Base-by-base conservation (phyloP, 2,797 vertebrate species). In the Pelobates cultripes region DNA sequence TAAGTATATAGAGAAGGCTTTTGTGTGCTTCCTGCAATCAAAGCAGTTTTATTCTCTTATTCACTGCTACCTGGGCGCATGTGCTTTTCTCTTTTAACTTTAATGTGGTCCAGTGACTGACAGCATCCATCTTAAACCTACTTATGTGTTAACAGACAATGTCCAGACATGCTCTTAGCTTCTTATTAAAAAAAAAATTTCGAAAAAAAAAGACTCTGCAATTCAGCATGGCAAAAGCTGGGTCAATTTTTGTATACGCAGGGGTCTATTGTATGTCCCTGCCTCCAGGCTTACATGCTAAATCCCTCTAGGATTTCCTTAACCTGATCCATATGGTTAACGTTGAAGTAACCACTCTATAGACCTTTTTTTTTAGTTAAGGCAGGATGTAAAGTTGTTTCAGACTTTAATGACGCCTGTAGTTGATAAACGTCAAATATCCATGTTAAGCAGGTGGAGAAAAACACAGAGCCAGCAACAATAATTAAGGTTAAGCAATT, bases 111-210 rank as follows among this genome's bases (percentile, higher is more conserved):
- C 78, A 70, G 67, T 75, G 72, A 75, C 40, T 71, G 44, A 70
- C 42, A 63, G 73, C 60, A 66, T 57, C 75, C 68, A 69, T 43
- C 47, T 77, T 73, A 42, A 79, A 61, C 64, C 68, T 84, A 57
- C 77, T 70, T 4, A 79, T 67, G 73, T 67, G 77, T 43, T 84
- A 71, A 71, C 68, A 72, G 82, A 84, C 82, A 75, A 75, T 72
- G 47, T 57, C 67, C 82, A 84, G 77, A 76, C 42, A 6, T 67
- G n/a, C 55, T 73, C 77, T 75, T 47, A 71, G 71, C 43, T 55
- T 73, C 17, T 47, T 41, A 13, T 72, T 70, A 61, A 55, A 51
- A 28, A 28, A 28, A 28, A 28, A 28, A n/a, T n/a, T n/a, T n/a
- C n/a, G n/a, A n/a, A 28, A 28, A 63, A 47, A 67, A 71, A 81